Percentiles rank a stretch among this genome's conserved stretches.
phyloP scores from a whole-genome alignment of 2,113 vertebrate species.

The Paratilapia polleni region DNA sequence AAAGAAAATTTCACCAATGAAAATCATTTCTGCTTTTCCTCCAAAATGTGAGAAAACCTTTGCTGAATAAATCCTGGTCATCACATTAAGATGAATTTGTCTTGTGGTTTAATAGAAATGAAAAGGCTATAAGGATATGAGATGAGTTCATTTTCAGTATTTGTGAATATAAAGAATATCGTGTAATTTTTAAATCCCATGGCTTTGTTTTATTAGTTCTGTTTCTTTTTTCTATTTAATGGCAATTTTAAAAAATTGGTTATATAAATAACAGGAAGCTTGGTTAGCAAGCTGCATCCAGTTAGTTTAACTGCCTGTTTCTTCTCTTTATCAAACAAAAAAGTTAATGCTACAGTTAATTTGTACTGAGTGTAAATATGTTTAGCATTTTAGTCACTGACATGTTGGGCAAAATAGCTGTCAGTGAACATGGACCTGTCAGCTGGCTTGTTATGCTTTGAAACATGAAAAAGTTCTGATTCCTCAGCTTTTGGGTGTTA shows the following conservation, averaged over 20 bases:
- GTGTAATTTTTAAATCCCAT: accelerated
- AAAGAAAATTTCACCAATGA: not conserved
- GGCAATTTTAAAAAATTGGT: not conserved
- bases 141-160: accelerated
- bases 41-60: not conserved
- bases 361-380: too few species aligned
- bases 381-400: too few species aligned
- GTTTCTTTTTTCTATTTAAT: not conserved
- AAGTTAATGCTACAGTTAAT: too few species aligned
- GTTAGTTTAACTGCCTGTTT: too few species aligned
- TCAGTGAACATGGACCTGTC: too few species aligned
- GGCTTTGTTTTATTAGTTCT: not conserved
- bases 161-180: not conserved
- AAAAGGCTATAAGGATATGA: not conserved
- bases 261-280: too few species aligned
- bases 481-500: too few species aligned
- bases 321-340: too few species aligned
- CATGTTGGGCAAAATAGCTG: too few species aligned
- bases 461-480: too few species aligned
- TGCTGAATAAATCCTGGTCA: not conserved
- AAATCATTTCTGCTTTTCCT: not conserved
- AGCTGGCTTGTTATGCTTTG: too few species aligned
- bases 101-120: not conserved
- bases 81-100: not conserved
- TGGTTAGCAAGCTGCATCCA: too few species aligned